Conservation (phyloP, 2,113 vertebrate species). For the Steatornis caripensis region DNA sequence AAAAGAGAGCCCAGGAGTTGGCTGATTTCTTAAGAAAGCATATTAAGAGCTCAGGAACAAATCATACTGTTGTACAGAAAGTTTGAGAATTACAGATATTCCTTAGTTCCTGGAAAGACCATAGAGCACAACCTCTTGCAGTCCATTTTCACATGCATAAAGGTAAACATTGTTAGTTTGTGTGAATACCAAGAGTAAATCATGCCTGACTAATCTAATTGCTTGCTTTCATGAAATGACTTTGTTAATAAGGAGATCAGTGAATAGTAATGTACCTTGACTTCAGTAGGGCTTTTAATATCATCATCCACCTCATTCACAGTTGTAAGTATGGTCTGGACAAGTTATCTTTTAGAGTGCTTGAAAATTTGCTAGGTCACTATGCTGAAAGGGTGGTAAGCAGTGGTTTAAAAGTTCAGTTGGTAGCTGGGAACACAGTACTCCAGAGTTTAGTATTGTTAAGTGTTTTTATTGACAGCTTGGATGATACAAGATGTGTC, state of each 20-base stretch:
- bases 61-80: neutral
- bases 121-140: neutral
- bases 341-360: neutral
- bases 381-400: neutral
- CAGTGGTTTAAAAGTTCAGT: neutral
- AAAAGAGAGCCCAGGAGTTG: neutral
- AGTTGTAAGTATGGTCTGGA: neutral
- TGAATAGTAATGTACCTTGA: neutral
- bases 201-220: neutral
- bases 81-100: neutral
- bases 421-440: neutral
- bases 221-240: neutral
- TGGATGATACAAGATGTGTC: neutral
- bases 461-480: neutral
- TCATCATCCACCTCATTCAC: neutral
- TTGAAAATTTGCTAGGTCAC: neutral
- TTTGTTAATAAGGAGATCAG: neutral
- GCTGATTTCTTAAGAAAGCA: neutral
- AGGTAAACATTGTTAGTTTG: neutral
- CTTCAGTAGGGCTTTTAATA: neutral
- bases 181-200: neutral
- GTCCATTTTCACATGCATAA: neutral
- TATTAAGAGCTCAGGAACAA: neutral
- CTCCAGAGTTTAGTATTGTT: neutral
- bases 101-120: neutral